These are phyloP conservation scores for Spatulosminthurus flaviceps DNA, from an alignment of 2,888 invertebrate species.

Conservation along the genomic window DNA sequence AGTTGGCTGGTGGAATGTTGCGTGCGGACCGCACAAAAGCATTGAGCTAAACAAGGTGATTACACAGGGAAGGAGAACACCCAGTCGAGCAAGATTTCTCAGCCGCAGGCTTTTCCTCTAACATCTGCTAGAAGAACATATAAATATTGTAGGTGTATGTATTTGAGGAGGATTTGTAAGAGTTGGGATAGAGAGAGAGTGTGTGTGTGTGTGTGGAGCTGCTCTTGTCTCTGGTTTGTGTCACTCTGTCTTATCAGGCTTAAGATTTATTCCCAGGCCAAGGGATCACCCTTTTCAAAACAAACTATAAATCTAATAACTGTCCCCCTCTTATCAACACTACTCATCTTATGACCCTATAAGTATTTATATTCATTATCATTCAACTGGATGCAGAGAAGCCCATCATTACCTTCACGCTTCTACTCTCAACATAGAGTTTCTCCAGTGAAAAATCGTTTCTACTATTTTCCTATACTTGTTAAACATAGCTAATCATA, in stretches of 20 bases:
- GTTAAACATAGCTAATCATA: not conserved
- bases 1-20: constrained; percentile 55
- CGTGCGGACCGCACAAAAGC: constrained; percentile 62
- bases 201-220: constrained; percentile 10
- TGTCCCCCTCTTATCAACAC: constrained; percentile 63
- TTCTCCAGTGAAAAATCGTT: constrained; percentile 28
- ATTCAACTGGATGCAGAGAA: constrained; percentile 48
- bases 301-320: constrained; percentile 64
- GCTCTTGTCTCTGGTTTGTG: constrained; percentile 58
- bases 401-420: constrained; percentile 60
- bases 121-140: constrained; percentile 43
- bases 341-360: constrained; percentile 62
- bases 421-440: constrained; percentile 24
- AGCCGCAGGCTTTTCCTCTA: constrained; percentile 51
- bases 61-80: constrained; percentile 61
- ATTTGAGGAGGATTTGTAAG: not conserved
- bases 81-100: constrained; percentile 57
- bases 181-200: constrained; percentile 21
- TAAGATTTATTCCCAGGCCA: constrained; percentile 59
- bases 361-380: constrained; percentile 59
- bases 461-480: not conserved
- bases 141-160: not conserved
- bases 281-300: constrained; percentile 63
- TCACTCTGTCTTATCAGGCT: constrained; percentile 59
- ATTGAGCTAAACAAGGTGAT: constrained; percentile 61